phyloP scores from a whole-genome alignment of 2,888 invertebrate genomes.

The Xestobium rufovillosum region DNA sequence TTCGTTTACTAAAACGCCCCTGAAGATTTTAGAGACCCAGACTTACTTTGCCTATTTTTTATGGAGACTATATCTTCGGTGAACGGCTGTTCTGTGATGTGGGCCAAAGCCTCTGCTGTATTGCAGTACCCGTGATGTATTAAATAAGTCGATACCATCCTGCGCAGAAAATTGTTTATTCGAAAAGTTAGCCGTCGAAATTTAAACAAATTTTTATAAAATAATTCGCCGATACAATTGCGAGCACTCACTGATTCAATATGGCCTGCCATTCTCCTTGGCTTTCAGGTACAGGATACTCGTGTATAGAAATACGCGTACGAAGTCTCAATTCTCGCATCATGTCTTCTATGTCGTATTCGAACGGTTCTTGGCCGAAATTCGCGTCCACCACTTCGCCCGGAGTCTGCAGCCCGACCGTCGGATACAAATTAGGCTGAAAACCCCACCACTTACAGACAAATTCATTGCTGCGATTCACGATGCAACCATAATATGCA shows the following conservation, averaged over 20 bases:
- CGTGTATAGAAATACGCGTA: conserved; percentile 75
- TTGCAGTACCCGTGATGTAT: conserved; percentile 97
- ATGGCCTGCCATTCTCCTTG: conserved; percentile 90
- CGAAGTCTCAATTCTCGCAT: conserved; percentile 82
- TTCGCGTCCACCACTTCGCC: conserved; percentile 98
- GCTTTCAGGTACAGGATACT: conserved; percentile 77
- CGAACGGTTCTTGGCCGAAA: conserved; percentile 95
- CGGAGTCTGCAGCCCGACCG: conserved; percentile 96
- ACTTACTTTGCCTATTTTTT: conserved; percentile 90
- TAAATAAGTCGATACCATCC: conserved; percentile 95
- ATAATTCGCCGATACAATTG: not conserved
- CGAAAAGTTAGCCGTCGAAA: not conserved
- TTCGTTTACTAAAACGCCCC: conserved; percentile 5
- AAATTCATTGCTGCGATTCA: conserved; percentile 11
- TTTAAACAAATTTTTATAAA: not conserved
- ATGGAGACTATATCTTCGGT: conserved; percentile 90
- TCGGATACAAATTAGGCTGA: conserved; percentile 92
- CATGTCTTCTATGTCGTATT: conserved; percentile 97
- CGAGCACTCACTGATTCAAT: conserved; percentile 68
- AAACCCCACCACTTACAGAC: conserved; percentile 30
- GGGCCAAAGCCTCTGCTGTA: conserved; percentile 91
- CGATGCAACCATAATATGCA: too few relatives aligned
- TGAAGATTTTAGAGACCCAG: conserved; percentile 4
- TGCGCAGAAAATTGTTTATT: conserved; percentile 46
- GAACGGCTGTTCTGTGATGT: conserved; percentile 82